Conservation (phyloP, 2,888 invertebrate genomes). For the Fragum fragum region DNA sequence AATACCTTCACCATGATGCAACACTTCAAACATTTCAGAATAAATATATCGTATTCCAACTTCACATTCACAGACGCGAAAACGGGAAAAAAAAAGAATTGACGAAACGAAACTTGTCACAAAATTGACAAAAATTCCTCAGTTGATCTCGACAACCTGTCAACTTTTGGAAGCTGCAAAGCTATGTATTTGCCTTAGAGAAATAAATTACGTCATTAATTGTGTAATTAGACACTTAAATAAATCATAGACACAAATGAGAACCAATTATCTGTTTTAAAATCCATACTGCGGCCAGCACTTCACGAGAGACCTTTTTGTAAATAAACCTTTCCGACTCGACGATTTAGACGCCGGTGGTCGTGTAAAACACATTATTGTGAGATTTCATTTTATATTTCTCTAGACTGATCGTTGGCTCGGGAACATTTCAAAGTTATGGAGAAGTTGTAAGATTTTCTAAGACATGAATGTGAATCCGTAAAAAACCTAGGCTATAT, state of each 20-base stretch:
- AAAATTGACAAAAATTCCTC: background rate
- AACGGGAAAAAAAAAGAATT: background rate
- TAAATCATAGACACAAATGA: constrained; percentile 13
- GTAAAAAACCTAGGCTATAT: too few relatives aligned
- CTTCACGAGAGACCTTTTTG: background rate
- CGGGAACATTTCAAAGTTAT: too few relatives aligned
- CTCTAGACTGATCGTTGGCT: too few relatives aligned
- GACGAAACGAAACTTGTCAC: background rate
- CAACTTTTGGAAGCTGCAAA: constrained; percentile 14
- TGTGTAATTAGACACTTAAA: constrained; percentile 30
- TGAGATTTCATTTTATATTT: too few relatives aligned
- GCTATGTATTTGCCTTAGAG: background rate
- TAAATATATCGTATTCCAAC: background rate
- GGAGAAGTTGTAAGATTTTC: too few relatives aligned
- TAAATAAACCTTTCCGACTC: constrained; percentile 12
- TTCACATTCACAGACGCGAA: too few relatives aligned
- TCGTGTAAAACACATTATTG: constrained; percentile 8
- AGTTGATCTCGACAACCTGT: background rate
- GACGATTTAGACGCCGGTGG: constrained; percentile 12
- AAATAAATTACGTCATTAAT: constrained; percentile 19
- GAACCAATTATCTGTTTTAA: constrained; percentile 8
- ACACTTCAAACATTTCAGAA: background rate
- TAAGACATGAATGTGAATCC: too few relatives aligned
- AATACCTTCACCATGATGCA: constrained; percentile 8
- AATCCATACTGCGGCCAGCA: constrained; percentile 3